phyloP scores from a whole-genome alignment of 2,888 invertebrate species.

The Diachrysia chrysitis region DNA sequence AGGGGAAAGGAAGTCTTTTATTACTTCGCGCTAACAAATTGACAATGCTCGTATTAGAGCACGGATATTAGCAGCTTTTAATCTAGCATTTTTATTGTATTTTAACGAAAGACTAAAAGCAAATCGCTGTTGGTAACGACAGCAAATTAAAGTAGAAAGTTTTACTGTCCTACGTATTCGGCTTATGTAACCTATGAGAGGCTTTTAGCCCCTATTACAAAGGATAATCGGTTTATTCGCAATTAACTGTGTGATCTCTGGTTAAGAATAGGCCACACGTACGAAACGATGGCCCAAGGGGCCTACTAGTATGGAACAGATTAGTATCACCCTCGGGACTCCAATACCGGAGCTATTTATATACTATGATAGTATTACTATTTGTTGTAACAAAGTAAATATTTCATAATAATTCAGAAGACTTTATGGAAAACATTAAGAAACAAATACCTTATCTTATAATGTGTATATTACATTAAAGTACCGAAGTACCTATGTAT shows the following conservation, averaged over 20 bases:
- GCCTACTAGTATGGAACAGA: constrained; percentile 36
- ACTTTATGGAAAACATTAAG: neutral
- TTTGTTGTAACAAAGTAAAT: constrained; percentile 23
- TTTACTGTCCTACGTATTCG: neutral
- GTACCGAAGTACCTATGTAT: neutral
- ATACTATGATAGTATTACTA: constrained; percentile 24
- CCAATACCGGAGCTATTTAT: constrained; percentile 38
- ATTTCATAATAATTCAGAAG: constrained; percentile 9
- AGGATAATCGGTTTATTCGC: constrained; percentile 29
- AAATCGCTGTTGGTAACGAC: constrained; percentile 10
- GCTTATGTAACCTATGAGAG: neutral
- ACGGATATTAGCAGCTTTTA: constrained; percentile 42
- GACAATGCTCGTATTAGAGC: constrained; percentile 53
- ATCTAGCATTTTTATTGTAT: constrained; percentile 24
- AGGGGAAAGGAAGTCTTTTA: constrained; percentile 65
- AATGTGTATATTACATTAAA: neutral
- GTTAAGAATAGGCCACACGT: constrained; percentile 31
- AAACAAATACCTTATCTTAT: neutral
- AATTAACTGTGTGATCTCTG: constrained; percentile 36
- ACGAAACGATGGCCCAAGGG: constrained; percentile 42
- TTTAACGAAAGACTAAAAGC: constrained; percentile 19
- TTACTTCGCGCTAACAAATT: constrained; percentile 62
- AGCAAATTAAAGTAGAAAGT: neutral
- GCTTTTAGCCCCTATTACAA: constrained; percentile 26
- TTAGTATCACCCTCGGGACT: constrained; percentile 40